These are phyloP conservation scores for Lysiphlebus fabarum DNA, from an alignment of 1,140 invertebrate genomes.

Conservation along the genomic window DNA sequence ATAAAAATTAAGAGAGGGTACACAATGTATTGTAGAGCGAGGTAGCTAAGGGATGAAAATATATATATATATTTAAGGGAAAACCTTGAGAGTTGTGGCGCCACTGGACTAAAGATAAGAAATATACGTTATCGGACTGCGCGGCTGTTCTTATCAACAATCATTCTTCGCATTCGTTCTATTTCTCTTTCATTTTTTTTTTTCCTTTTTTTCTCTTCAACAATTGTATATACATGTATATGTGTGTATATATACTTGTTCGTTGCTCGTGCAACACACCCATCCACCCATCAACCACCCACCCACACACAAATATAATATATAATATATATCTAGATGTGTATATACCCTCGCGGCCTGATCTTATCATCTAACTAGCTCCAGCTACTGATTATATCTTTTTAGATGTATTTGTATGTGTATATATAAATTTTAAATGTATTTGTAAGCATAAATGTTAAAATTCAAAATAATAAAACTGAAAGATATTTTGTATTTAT, in stretches of 20 bases:
- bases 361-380: slow-evolving; percentile 57
- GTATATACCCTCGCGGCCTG: slow-evolving; percentile 47
- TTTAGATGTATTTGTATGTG: too few species aligned
- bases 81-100: slow-evolving; percentile 55
- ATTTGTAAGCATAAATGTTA: too few species aligned
- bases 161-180: slow-evolving; percentile 39
- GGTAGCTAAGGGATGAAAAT: too few species aligned
- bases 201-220: slow-evolving; percentile 13
- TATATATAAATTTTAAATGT: too few species aligned
- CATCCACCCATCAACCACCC: slow-evolving; percentile 8
- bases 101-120: slow-evolving; percentile 55
- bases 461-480: too few species aligned
- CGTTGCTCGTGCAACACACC: slow-evolving; percentile 21
- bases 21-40: too few species aligned
- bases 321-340: slow-evolving; percentile 9
- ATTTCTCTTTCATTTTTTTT: slow-evolving; percentile 25
- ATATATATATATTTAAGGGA: slow-evolving; percentile 31
- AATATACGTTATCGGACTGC: slow-evolving; percentile 49
- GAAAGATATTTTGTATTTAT: too few species aligned
- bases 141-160: slow-evolving; percentile 52
- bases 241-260: slow-evolving; percentile 13
- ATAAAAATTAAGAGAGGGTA: slow-evolving; percentile 20
- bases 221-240: too few species aligned
- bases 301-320: neutral
- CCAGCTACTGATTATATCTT: slow-evolving; percentile 56